Percentiles rank a stretch among this genome's conserved stretches.
Evolutionary conservation across 2,797 vertebrate genomes (phyloP).

Genomic region (Sebastolobus altivelis): DNA sequence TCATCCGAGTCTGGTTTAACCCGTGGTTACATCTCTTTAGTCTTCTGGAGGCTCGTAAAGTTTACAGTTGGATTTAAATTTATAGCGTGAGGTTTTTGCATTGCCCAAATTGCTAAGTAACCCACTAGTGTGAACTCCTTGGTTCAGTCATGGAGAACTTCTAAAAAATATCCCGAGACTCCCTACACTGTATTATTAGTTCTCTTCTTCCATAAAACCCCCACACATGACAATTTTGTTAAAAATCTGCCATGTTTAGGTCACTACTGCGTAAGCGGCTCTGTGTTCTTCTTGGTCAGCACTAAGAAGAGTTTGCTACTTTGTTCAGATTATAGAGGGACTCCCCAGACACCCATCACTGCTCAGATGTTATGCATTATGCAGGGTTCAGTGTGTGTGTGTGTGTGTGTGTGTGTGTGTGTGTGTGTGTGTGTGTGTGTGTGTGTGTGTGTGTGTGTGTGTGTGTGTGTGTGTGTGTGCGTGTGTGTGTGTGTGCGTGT

Average conservation of each 20-base stretch:
- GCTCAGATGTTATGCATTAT: conserved; percentile 49
- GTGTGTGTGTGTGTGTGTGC: conserved; percentile 7
- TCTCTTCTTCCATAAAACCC: conserved; percentile 4
- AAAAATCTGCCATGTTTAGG: conserved; percentile 13
- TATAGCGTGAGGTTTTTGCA: conserved; percentile 8
- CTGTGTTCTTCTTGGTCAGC: conserved; percentile 42
- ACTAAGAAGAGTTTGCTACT: conserved; percentile 25
- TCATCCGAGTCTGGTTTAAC: conserved; percentile 20
- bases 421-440: neutral
- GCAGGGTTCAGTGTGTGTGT: conserved; percentile 11
- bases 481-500: conserved; percentile 7
- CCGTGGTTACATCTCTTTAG: conserved; percentile 31
- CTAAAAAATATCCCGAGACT: conserved; percentile 36
- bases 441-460: conserved; percentile 1
- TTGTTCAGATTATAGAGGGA: conserved; percentile 44
- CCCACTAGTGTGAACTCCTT: conserved; percentile 24
- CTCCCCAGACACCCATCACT: conserved; percentile 30
- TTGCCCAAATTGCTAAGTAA: conserved; percentile 20
- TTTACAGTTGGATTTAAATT: conserved; percentile 41
- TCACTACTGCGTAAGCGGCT: neutral
- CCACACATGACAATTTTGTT: neutral
- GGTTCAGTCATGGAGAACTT: conserved; percentile 24
- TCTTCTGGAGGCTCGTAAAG: conserved; percentile 34
- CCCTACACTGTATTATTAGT: conserved; percentile 15
- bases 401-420: conserved; percentile 14